Percentiles rank a stretch among this genome's conserved stretches.
These are phyloP conservation scores for Oreochromis grahami DNA, from an alignment of 2,797 vertebrate genomes.

Conservation along the genomic window DNA sequence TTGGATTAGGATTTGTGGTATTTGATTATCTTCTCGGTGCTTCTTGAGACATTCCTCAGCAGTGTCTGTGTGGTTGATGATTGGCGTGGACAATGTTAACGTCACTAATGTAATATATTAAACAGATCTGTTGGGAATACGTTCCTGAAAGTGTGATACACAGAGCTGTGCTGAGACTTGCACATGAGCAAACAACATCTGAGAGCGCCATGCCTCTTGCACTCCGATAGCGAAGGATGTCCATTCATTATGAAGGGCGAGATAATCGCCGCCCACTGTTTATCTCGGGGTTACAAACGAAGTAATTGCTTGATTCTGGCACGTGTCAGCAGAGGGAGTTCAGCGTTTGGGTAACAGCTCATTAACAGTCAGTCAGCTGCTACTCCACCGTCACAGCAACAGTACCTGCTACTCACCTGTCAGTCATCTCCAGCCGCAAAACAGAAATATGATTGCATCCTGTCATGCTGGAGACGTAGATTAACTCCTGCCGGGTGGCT, in stretches of 20 bases:
- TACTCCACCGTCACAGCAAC: background rate
- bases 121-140: background rate
- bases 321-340: constrained; percentile 37
- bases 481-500: background rate
- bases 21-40: background rate
- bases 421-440: background rate
- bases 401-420: background rate
- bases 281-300: constrained; percentile 8
- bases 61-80: background rate
- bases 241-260: background rate
- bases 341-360: constrained; percentile 5
- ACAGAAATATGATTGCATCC: constrained; percentile 11
- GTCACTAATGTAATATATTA: background rate
- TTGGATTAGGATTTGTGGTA: background rate
- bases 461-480: background rate
- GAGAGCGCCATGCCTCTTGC: background rate
- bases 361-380: constrained; percentile 11
- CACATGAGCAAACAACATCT: background rate
- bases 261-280: constrained; percentile 5
- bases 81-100: background rate
- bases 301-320: constrained; percentile 19
- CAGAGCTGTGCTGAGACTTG: background rate
- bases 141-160: background rate
- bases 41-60: background rate
- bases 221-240: background rate